Percentiles rank a stretch among this genome's conserved stretches.
These are phyloP conservation scores for Meandrusa payeni DNA, from an alignment of 2,888 invertebrate species.

Conservation along the genomic window DNA sequence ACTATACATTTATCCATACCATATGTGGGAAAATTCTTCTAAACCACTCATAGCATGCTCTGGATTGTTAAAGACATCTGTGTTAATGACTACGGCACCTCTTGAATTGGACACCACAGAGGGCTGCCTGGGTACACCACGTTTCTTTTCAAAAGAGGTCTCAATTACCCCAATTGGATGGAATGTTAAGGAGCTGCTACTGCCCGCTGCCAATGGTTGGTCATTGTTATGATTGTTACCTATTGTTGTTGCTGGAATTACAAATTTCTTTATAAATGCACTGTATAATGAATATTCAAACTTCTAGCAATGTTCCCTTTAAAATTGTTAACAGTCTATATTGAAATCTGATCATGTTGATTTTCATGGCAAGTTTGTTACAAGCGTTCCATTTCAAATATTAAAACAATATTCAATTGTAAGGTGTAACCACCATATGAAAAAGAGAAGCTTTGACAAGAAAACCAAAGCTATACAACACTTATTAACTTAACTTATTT, in stretches of 20 bases:
- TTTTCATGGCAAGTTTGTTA: too few relatives aligned
- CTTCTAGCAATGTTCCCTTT: too few relatives aligned
- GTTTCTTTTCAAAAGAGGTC: constrained; percentile 91
- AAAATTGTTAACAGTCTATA: too few relatives aligned
- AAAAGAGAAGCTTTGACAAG: too few relatives aligned
- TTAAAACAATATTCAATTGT: too few relatives aligned
- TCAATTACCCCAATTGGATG: constrained; percentile 89
- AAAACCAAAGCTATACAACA: too few relatives aligned
- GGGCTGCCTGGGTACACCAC: constrained; percentile 95
- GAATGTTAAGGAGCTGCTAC: constrained; percentile 48
- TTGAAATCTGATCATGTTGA: too few relatives aligned
- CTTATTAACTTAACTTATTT: too few relatives aligned
- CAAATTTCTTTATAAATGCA: too few relatives aligned
- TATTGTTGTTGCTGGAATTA: constrained; percentile 46
- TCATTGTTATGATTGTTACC: constrained; percentile 23
- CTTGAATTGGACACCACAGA: constrained; percentile 86
- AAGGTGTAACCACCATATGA: too few relatives aligned
- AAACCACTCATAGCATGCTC: constrained; percentile 93
- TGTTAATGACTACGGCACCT: constrained; percentile 87
- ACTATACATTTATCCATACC: constrained; percentile 77
- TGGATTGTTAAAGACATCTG: constrained; percentile 91
- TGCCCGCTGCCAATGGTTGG: constrained; percentile 33
- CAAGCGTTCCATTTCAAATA: too few relatives aligned
- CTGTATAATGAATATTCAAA: too few relatives aligned
- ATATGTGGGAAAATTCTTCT: constrained; percentile 94